Conservation (phyloP, 2,113 vertebrate genomes). For the Archocentrus centrarchus region DNA sequence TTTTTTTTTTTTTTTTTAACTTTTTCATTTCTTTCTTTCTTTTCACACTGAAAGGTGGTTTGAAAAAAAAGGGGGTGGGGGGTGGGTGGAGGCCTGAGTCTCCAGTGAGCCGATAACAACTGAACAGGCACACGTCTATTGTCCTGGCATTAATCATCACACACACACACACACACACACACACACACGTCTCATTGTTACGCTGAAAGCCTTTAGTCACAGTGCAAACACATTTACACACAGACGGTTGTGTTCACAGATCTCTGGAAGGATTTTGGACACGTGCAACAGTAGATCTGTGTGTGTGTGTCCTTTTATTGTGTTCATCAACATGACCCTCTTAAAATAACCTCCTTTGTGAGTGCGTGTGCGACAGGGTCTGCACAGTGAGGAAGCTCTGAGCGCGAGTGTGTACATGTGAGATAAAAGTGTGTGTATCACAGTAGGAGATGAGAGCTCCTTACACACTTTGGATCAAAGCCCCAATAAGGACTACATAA, state of each 20-base stretch:
- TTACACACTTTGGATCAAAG: conserved; percentile 66
- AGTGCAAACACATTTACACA: conserved; percentile 32
- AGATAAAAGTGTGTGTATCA: conserved; percentile 27
- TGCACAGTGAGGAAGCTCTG: conserved; percentile 41
- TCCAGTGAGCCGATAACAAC: conserved; percentile 63
- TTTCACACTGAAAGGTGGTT: conserved; percentile 43
- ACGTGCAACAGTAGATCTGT: conserved; percentile 25
- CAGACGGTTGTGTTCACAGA: conserved; percentile 37
- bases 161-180: conserved; percentile 33
- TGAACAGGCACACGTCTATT: conserved; percentile 71
- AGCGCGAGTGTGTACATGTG: not conserved
- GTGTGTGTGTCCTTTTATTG: conserved; percentile 16
- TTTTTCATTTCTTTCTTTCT: conserved; percentile 25
- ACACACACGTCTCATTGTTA: conserved; percentile 58
- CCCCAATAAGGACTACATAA: conserved; percentile 47
- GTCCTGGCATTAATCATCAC: conserved; percentile 60
- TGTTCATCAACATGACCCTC: conserved; percentile 32
- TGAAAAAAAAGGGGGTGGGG: not conserved
- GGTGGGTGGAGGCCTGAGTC: conserved; percentile 42
- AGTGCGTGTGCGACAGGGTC: conserved; percentile 18
- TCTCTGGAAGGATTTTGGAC: conserved; percentile 33
- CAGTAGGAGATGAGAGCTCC: conserved; percentile 61
- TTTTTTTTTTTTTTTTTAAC: not conserved
- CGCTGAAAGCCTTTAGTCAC: conserved; percentile 64
- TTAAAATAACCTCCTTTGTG: conserved; percentile 59